Evolutionary conservation across 2,888 invertebrate species (phyloP).

Genomic region (Tineola bisselliella): DNA sequence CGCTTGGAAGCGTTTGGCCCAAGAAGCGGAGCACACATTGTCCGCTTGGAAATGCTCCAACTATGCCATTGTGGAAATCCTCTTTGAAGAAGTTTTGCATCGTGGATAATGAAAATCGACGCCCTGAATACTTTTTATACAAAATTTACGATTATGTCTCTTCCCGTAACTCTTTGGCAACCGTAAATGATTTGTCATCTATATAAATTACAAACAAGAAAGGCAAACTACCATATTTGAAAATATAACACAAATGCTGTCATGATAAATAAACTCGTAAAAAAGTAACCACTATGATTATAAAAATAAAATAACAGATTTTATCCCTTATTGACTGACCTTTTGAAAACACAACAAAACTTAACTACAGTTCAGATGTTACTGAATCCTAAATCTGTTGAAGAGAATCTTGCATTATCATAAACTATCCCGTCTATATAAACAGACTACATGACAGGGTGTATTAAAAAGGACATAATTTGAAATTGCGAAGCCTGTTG

Average conservation of each 20-base stretch:
- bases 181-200: conserved; percentile 3
- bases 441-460: conserved; percentile 15
- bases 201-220: not conserved
- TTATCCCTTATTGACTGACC: not conserved
- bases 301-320: not conserved
- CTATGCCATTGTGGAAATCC: conserved; percentile 21
- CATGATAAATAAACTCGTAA: not conserved
- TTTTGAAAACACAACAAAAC: not conserved
- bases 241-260: not conserved
- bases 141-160: not conserved
- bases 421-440: conserved; percentile 1
- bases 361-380: not conserved
- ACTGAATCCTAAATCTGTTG: not conserved
- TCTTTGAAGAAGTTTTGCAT: conserved; percentile 18
- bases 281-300: not conserved
- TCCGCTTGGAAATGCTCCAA: conserved; percentile 25
- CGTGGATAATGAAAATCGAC: conserved; percentile 24
- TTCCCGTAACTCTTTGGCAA: conserved; percentile 4
- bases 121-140: conserved; percentile 3
- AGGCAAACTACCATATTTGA: not conserved
- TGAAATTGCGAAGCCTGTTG: conserved; percentile 19
- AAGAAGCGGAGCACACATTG: conserved; percentile 15
- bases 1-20: not conserved
- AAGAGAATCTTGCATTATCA: not conserved
- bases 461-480: conserved; percentile 20